Percentiles rank a stretch among this genome's conserved stretches.
Conservation (phyloP, 2,113 vertebrate species). For the Athene noctua region DNA sequence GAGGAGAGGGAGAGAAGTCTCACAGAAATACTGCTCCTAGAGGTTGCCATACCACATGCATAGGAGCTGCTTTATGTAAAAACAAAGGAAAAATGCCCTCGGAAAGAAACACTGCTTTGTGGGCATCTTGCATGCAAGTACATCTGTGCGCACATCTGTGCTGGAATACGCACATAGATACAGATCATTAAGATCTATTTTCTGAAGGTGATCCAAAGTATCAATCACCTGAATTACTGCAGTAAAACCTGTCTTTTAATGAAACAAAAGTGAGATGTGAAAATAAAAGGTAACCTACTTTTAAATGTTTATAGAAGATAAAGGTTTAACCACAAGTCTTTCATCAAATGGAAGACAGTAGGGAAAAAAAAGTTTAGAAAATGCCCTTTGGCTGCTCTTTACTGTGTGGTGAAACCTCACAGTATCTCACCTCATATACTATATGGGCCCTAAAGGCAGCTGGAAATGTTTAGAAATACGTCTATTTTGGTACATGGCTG, state of each 20-base stretch:
- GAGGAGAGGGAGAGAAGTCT: not conserved
- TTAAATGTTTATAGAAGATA: constrained; percentile 78
- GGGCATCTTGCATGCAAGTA: constrained; percentile 46
- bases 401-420: constrained; percentile 71
- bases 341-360: constrained; percentile 76
- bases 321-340: constrained; percentile 79
- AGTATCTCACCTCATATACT: constrained; percentile 76
- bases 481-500: constrained; percentile 57
- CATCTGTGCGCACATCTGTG: constrained; percentile 44
- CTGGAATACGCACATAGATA: constrained; percentile 38
- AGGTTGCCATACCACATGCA: not conserved
- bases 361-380: constrained; percentile 67
- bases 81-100: not conserved
- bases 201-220: constrained; percentile 69
- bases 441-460: constrained; percentile 66
- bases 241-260: constrained; percentile 69
- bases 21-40: not conserved
- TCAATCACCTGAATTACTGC: constrained; percentile 73
- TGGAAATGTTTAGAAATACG: constrained; percentile 74
- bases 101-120: not conserved
- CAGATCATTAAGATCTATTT: constrained; percentile 74
- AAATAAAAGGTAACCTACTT: constrained; percentile 78
- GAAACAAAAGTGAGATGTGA: constrained; percentile 74
- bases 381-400: constrained; percentile 76
- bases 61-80: not conserved